phyloP scores from a whole-genome alignment of 2,888 invertebrate genomes.

The Mechanitis mazaeus region DNA sequence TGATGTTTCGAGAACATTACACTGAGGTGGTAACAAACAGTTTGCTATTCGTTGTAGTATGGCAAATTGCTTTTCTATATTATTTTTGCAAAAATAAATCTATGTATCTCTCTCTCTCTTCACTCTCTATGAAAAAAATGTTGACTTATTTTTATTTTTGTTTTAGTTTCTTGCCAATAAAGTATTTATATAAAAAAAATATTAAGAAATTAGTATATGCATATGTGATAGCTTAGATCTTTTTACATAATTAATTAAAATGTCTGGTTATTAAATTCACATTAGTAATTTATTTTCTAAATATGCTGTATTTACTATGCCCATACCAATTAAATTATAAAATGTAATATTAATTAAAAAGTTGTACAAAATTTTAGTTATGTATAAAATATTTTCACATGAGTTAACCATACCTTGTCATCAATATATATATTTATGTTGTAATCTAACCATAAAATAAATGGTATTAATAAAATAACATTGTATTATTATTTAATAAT shows the following conservation, averaged over 20 bases:
- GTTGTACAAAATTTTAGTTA: constrained; percentile 68
- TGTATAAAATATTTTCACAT: constrained; percentile 58
- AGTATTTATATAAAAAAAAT: constrained; percentile 59
- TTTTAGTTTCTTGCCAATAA: constrained; percentile 72
- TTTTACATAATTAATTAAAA: constrained; percentile 51
- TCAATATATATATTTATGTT: constrained; percentile 62
- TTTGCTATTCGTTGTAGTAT: constrained; percentile 70
- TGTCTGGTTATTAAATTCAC: constrained; percentile 20
- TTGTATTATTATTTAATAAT: background rate
- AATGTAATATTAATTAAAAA: constrained; percentile 9
- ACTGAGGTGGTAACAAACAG: constrained; percentile 53
- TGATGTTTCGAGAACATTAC: constrained; percentile 64
- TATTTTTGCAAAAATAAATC: constrained; percentile 46
- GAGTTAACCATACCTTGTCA: constrained; percentile 65
- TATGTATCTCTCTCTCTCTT: constrained; percentile 62
- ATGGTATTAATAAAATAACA: constrained; percentile 56
- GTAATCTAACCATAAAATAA: constrained; percentile 71
- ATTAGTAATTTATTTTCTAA: constrained; percentile 42
- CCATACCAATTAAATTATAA: constrained; percentile 37
- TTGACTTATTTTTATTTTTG: constrained; percentile 60
- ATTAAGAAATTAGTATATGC: constrained; percentile 58
- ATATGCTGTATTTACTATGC: constrained; percentile 34
- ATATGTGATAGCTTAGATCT: constrained; percentile 72
- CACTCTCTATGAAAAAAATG: constrained; percentile 67
- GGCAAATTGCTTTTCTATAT: constrained; percentile 60